A percentile compares a stretch with the other conserved stretches of the same genome.
Evolutionary conservation across 2,888 invertebrate genomes (phyloP).

Genomic region (Stictocephala bisonia): DNA sequence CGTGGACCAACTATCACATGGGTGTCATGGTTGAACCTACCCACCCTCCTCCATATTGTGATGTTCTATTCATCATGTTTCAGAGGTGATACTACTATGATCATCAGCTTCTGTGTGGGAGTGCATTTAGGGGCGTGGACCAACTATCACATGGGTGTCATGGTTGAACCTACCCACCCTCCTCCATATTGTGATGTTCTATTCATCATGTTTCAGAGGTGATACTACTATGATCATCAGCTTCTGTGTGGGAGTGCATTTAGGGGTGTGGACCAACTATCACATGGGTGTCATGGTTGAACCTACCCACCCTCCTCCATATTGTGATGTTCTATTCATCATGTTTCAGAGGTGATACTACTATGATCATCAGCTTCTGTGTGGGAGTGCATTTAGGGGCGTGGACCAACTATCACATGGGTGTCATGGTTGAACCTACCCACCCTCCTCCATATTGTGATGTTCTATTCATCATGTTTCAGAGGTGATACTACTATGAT

Average conservation of each 20-base stretch:
- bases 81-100: constrained; percentile 91
- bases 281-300: too few relatives aligned
- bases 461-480: too few relatives aligned
- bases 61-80: too few relatives aligned
- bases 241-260: too few relatives aligned
- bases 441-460: constrained; percentile 79
- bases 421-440: constrained; percentile 72
- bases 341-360: constrained; percentile 87
- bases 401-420: constrained; percentile 86
- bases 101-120: constrained; percentile 84
- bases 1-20: constrained; percentile 86
- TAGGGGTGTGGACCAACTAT: too few relatives aligned
- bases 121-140: constrained; percentile 85
- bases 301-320: too few relatives aligned
- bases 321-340: too few relatives aligned
- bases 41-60: too few relatives aligned
- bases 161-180: constrained; percentile 68
- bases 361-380: constrained; percentile 86
- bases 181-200: too few relatives aligned
- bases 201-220: too few relatives aligned
- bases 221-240: too few relatives aligned
- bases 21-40: constrained; percentile 74
- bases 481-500: constrained; percentile 93
- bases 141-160: constrained; percentile 82
- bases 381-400: constrained; percentile 82